These are phyloP conservation scores for Trogon melanurus DNA, from an alignment of 2,113 vertebrate genomes.

Conservation along the genomic window DNA sequence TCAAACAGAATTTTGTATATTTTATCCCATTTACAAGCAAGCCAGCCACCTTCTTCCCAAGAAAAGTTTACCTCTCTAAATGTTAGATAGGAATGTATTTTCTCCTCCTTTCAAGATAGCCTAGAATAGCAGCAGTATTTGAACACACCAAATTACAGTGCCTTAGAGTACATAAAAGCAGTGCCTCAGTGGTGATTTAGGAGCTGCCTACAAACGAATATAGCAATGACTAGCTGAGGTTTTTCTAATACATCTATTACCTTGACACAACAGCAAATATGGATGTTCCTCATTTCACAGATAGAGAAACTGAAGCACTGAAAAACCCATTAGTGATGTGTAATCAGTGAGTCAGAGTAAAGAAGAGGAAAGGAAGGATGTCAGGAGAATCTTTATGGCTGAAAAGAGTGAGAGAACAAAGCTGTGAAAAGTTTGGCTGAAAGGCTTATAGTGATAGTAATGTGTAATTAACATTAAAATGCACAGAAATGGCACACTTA, in stretches of 20 bases:
- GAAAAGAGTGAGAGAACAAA: slow-evolving; percentile 21
- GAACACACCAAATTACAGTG: not conserved
- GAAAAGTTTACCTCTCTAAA: not conserved
- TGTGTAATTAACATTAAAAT: not conserved
- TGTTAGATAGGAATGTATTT: not conserved
- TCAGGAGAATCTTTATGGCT: slow-evolving; percentile 7
- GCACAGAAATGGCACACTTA: not conserved
- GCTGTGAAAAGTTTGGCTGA: not conserved
- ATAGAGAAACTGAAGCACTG: slow-evolving; percentile 2
- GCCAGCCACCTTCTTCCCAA: not conserved
- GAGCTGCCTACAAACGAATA: not conserved
- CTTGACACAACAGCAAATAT: slow-evolving; percentile 6
- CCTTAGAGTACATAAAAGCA: not conserved
- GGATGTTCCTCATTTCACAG: not conserved
- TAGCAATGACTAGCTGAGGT: not conserved
- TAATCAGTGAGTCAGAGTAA: slow-evolving; percentile 38
- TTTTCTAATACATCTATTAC: slow-evolving; percentile 17
- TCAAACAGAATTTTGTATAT: not conserved
- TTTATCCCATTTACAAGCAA: not conserved
- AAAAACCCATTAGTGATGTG: slow-evolving; percentile 16
- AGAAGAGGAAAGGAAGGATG: not conserved
- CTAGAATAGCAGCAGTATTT: not conserved
- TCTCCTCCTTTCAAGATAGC: not conserved
- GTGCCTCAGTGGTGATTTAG: not conserved
- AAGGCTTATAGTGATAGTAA: not conserved